Evolutionary conservation across 1,140 invertebrate species (phyloP).

Genomic region (Phocides pigmalion): DNA sequence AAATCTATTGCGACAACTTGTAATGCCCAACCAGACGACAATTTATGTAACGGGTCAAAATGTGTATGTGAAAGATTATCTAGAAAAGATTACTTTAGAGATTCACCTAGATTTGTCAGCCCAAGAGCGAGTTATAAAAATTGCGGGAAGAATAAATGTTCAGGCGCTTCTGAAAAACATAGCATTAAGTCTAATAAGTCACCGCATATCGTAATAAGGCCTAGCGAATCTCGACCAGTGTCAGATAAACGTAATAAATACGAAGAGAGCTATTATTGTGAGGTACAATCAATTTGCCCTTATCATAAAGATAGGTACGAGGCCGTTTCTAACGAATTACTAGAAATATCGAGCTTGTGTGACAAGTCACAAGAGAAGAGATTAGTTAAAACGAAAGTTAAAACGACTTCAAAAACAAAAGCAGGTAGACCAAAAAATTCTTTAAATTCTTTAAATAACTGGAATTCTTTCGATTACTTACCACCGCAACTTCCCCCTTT

Average conservation of each 20-base stretch:
- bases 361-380: conserved; percentile 24
- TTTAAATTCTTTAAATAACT: conserved; percentile 30
- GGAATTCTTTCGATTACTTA: conserved; percentile 54
- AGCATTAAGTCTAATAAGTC: conserved; percentile 21
- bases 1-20: conserved; percentile 52
- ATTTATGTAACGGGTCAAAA: conserved; percentile 44
- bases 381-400: background rate
- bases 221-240: conserved; percentile 17
- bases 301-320: conserved; percentile 45
- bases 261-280: conserved; percentile 36
- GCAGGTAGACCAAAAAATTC: background rate
- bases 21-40: conserved; percentile 35
- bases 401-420: background rate
- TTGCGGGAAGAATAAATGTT: conserved; percentile 10
- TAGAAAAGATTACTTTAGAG: conserved; percentile 33
- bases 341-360: conserved; percentile 47
- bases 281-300: conserved; percentile 42
- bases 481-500: conserved; percentile 64
- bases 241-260: conserved; percentile 18
- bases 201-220: conserved; percentile 46
- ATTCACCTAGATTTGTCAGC: background rate
- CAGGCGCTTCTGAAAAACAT: conserved; percentile 3
- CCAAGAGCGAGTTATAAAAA: background rate
- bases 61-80: conserved; percentile 48
- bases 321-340: conserved; percentile 46